Evolutionary conservation across 2,888 invertebrate genomes (phyloP), one percentile per base, ranked within the genome.

Genomic region (Synergus japonicus): DNA sequence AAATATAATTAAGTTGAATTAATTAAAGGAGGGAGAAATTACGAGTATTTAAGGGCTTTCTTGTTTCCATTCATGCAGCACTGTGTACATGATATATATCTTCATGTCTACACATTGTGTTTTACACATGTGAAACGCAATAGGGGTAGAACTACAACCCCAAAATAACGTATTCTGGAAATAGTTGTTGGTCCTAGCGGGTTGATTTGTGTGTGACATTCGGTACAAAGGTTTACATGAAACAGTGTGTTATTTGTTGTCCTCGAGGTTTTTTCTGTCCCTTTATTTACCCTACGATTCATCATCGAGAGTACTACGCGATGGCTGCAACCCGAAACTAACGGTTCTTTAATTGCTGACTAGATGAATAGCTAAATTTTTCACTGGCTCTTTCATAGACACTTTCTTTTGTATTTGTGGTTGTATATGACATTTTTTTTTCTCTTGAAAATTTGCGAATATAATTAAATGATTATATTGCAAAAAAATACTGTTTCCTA

Each of bases 161-260:
- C 2, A 29, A 15, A 73, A 54, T 54, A 54, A 49, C 18, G 46
- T 69, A 46, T 69, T 69, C 46, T 13, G 29, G 7, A 69, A 69
- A 69, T 69, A 69, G 37, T 73, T 54, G 54, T 15, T 54, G 73
- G 54, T 73, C 37, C 49, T 73, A n/a, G 73, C n/a, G 10, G 49
- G 9, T 73, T 73, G 73, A 73, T 73, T 73, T 73, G 73, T n/a
- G 29, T 49, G 73, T 54, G 22, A 54, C 69, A 46, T 46, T 69
- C 9, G n/a, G 29, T 29, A 49, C 49, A 73, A 73, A 73, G 73
- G 29, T 73, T 49, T 73, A 73, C 49, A 37, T 9, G 29, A 73
- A 73, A 54, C 29, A n/a, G 54, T 54, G 46, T 49, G 67, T 46
- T 73, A 46, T 73, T 54, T 73, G 73, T 49, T 49, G 29, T 54